These are phyloP conservation scores for Diglossa cyanea DNA, from an alignment of 2,797 vertebrate species.

Conservation along the genomic window DNA sequence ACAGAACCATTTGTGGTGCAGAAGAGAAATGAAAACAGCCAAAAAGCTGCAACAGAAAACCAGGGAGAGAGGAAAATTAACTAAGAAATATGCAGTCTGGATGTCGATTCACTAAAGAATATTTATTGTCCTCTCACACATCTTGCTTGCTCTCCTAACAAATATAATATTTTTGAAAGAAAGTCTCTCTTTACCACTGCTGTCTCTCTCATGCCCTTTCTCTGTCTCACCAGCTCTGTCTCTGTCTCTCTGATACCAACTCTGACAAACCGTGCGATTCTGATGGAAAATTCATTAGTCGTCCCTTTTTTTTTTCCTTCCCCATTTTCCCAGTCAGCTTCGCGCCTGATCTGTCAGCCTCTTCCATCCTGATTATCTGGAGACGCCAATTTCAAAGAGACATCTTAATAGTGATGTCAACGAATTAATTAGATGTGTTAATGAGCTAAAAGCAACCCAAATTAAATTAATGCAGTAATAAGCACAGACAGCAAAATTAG, in stretches of 20 bases:
- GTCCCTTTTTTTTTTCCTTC: constrained; percentile 63
- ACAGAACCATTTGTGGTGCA: background rate
- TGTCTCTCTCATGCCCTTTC: constrained; percentile 42
- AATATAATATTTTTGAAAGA: constrained; percentile 62
- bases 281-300: constrained; percentile 83
- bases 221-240: constrained; percentile 62
- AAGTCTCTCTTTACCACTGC: background rate
- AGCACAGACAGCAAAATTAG: constrained; percentile 99
- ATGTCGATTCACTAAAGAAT: background rate
- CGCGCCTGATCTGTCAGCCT: constrained; percentile 93
- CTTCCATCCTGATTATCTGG: constrained; percentile 99
- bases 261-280: constrained; percentile 72
- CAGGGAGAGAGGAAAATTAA: constrained; percentile 36
- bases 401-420: constrained; percentile 99
- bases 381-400: constrained; percentile 99
- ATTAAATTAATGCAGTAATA: constrained; percentile 99
- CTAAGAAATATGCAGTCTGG: constrained; percentile 8
- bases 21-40: background rate
- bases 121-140: constrained; percentile 4
- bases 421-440: constrained; percentile 99
- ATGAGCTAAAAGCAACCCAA: constrained; percentile 99
- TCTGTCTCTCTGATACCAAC: constrained; percentile 71
- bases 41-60: background rate
- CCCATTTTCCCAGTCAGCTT: constrained; percentile 83
- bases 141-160: constrained; percentile 67